Percentiles rank a stretch among this genome's conserved stretches.
phyloP scores from a whole-genome alignment of 2,113 vertebrate species.

The Willisornis vidua region DNA sequence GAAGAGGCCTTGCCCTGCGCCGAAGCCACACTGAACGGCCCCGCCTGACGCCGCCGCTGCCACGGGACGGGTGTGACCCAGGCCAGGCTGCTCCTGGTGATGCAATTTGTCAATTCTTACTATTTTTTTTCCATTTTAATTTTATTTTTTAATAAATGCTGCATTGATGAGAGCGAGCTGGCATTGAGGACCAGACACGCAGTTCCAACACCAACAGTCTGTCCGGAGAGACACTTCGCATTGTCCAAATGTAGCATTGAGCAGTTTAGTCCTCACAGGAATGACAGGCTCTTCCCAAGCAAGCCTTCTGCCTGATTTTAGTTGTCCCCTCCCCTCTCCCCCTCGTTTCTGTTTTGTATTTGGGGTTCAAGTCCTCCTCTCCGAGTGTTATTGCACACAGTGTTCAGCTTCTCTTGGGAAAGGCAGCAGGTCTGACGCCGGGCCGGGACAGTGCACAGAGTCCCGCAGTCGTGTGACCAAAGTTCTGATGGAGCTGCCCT shows the following conservation, averaged over 20 bases:
- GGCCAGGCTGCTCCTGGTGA: conserved; percentile 81
- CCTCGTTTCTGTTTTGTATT: conserved; percentile 1
- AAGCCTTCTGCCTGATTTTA: conserved; percentile 15
- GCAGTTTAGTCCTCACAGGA: conserved; percentile 38
- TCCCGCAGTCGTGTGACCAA: conserved; percentile 21
- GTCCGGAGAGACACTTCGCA: conserved; percentile 37
- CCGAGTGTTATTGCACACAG: conserved; percentile 55
- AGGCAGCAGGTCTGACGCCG: conserved; percentile 44
- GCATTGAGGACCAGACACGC: conserved; percentile 78
- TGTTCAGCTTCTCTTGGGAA: conserved; percentile 53
- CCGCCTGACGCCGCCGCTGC: conserved; percentile 74
- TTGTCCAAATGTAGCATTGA: conserved; percentile 43
- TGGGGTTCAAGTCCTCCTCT: conserved; percentile 33
- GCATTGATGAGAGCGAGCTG: conserved; percentile 87
- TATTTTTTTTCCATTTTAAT: conserved; percentile 59
- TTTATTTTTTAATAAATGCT: conserved; percentile 88
- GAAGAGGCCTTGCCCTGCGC: conserved; percentile 69
- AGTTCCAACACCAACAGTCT: conserved; percentile 36
- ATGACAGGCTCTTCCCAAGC: neutral
- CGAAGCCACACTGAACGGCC: conserved; percentile 86
- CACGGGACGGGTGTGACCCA: conserved; percentile 44
- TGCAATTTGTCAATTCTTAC: conserved; percentile 73
- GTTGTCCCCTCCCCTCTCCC: neutral
- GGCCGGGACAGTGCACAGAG: conserved; percentile 29
- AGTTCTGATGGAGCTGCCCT: conserved; percentile 45